Conservation (phyloP, 2,797 vertebrate species). For the Natrix natrix region DNA sequence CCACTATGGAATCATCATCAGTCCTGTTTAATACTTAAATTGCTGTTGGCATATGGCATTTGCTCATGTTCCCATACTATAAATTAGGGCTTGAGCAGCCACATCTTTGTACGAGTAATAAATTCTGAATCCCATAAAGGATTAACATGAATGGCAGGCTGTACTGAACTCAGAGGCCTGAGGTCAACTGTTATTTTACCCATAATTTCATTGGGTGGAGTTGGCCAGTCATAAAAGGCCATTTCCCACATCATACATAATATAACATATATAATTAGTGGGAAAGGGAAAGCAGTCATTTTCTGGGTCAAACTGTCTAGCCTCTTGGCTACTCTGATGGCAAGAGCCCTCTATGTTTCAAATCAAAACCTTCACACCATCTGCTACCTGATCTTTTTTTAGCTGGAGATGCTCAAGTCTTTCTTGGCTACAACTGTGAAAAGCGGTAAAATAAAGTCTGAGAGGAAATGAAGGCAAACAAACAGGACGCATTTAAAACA, state of each 20-base stretch:
- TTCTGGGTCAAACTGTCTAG: background rate
- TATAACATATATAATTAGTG: background rate
- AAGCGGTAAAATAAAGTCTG: conserved; percentile 13
- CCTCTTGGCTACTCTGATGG: background rate
- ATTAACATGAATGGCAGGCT: background rate
- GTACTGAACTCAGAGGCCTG: background rate
- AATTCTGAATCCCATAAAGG: conserved; percentile 31
- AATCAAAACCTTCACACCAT: background rate
- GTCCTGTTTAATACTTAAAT: conserved; percentile 35
- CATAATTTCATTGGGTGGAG: background rate
- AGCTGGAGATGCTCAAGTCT: background rate
- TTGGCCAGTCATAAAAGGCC: background rate
- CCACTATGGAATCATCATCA: conserved; percentile 27
- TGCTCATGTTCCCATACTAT: conserved; percentile 3
- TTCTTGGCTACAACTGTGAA: background rate
- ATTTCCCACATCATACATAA: background rate
- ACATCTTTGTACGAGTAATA: background rate
- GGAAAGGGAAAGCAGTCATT: background rate
- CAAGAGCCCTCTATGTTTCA: background rate
- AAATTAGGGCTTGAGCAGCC: background rate
- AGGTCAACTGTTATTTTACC: background rate
- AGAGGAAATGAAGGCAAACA: background rate
- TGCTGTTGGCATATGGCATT: background rate
- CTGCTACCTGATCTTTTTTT: background rate
- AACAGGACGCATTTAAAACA: conserved; percentile 9